phyloP scores from a whole-genome alignment of 2,888 invertebrate species.

The Nemapogon koenigi region DNA sequence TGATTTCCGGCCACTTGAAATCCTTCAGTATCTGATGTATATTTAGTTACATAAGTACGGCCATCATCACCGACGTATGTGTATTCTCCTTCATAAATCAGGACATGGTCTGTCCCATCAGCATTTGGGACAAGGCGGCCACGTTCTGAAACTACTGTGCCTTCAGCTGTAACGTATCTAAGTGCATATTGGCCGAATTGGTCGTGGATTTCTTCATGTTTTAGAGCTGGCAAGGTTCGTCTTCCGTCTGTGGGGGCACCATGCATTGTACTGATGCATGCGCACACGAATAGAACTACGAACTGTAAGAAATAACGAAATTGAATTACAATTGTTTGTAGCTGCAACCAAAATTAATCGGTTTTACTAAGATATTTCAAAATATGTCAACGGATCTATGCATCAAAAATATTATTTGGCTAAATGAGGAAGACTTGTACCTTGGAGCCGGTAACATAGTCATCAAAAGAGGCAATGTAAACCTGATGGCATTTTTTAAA shows the following conservation, averaged over 20 bases:
- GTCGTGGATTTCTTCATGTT: conserved; percentile 31
- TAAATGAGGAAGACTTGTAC: too few species aligned
- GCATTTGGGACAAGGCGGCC: conserved; percentile 31
- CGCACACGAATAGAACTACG: conserved; percentile 1
- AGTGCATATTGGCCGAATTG: conserved; percentile 33
- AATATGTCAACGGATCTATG: too few species aligned
- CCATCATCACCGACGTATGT: conserved; percentile 35
- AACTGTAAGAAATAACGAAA: conserved; percentile 6
- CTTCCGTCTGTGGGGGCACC: not conserved
- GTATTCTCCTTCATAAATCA: conserved; percentile 33
- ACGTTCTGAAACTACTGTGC: conserved; percentile 30
- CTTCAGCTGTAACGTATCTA: conserved; percentile 37
- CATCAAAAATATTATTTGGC: too few species aligned
- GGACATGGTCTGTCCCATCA: conserved; percentile 25
- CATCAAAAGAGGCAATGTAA: too few species aligned
- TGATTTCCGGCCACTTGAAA: conserved; percentile 28
- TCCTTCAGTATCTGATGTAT: conserved; percentile 33
- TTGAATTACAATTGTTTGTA: too few species aligned
- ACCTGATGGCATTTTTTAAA: too few species aligned
- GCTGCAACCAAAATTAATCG: too few species aligned
- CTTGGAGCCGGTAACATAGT: too few species aligned
- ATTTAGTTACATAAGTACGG: conserved; percentile 34
- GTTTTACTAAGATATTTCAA: too few species aligned
- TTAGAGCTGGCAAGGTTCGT: conserved; percentile 25
- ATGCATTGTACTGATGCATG: conserved; percentile 4